phyloP scores from a whole-genome alignment of 2,797 vertebrate genomes.

The Phalloptychus januarius region DNA sequence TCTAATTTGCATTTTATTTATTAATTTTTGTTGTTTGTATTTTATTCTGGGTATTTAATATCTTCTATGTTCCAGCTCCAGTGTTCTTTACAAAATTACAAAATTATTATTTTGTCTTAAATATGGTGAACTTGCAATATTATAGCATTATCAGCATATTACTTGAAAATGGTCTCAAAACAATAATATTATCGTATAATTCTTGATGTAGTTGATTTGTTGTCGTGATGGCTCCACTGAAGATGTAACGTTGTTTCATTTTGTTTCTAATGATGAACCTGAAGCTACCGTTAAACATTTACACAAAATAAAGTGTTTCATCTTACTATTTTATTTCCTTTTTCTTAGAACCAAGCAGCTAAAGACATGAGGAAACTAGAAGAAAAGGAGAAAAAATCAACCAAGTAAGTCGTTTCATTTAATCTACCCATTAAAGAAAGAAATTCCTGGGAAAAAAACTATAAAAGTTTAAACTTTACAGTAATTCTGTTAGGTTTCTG shows the following conservation, averaged over 20 bases:
- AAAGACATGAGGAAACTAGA: slow-evolving; percentile 98
- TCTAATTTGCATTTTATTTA: no score
- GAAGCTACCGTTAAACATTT: neutral
- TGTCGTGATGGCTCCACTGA: no score
- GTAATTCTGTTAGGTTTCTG: neutral
- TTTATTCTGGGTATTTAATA: no score
- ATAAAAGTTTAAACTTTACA: neutral
- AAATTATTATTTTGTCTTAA: no score
- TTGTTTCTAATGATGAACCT: neutral
- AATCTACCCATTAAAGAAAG: neutral
- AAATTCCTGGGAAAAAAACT: neutral
- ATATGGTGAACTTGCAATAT: no score
- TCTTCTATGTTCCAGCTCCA: no score
- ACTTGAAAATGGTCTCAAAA: no score
- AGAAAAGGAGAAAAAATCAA: slow-evolving; percentile 93
- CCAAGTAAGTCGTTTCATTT: slow-evolving; percentile 87
- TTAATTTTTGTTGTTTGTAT: no score
- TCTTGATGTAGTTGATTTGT: no score
- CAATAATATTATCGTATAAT: no score
- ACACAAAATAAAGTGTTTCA: neutral
- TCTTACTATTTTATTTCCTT: neutral
- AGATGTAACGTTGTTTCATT: neutral
- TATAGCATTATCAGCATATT: no score
- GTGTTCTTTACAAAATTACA: neutral
- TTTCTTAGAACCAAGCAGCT: slow-evolving; percentile 90